Evolutionary conservation across 2,797 vertebrate genomes (phyloP).

Genomic region (Melopsittacus undulatus): DNA sequence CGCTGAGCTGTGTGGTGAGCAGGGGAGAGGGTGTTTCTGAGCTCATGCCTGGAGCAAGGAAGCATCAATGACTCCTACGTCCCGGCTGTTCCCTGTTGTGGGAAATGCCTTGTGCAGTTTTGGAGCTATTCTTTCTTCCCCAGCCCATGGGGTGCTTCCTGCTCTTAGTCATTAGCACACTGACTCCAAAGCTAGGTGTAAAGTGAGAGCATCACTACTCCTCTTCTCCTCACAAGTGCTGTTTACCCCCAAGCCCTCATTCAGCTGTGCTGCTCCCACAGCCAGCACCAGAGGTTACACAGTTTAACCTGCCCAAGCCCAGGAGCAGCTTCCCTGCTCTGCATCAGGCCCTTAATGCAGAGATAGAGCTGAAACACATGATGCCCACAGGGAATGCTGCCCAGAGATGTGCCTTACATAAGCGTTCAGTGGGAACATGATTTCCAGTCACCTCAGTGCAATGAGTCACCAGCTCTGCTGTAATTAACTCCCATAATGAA

Average conservation of each 20-base stretch:
- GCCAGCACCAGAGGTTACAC: not conserved
- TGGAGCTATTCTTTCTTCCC: not conserved
- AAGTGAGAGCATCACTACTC: not conserved
- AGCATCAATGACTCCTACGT: slow-evolving; percentile 53
- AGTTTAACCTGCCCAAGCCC: not conserved
- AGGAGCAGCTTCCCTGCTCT: not conserved
- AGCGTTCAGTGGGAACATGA: slow-evolving; percentile 18
- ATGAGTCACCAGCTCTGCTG: slow-evolving; percentile 54
- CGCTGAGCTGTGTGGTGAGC: not conserved
- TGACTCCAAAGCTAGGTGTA: not conserved
- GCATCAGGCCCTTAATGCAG: not conserved
- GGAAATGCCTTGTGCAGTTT: slow-evolving; percentile 15
- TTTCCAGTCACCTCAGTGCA: slow-evolving; percentile 28
- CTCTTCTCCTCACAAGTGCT: not conserved
- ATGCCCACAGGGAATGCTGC: slow-evolving; percentile 7
- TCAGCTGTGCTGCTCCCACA: not conserved
- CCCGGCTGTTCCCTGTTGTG: not conserved
- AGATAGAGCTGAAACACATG: not conserved
- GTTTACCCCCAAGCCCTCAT: not conserved
- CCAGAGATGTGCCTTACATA: slow-evolving; percentile 37
- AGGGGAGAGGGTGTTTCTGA: not conserved
- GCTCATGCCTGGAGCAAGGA: slow-evolving; percentile 22
- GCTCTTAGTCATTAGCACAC: not conserved
- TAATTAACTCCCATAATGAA: slow-evolving; percentile 60
- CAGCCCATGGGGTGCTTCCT: not conserved